Percentiles rank a stretch among this genome's conserved stretches.
These are phyloP conservation scores for Nephrotoma flavescens DNA, from an alignment of 2,888 invertebrate species.

Conservation along the genomic window DNA sequence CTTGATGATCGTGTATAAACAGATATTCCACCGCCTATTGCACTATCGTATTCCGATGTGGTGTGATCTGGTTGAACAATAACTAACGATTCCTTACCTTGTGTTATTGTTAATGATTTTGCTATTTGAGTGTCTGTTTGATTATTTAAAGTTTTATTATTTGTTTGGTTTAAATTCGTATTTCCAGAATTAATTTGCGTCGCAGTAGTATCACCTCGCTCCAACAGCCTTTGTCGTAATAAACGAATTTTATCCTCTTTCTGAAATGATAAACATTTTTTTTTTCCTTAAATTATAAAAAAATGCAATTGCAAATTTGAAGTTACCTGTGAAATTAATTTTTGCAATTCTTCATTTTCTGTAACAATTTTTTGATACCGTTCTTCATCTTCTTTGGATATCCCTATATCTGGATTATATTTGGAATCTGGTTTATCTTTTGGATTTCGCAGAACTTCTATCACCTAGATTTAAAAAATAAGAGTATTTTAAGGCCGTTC, in stretches of 20 bases:
- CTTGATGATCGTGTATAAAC: slow-evolving; percentile 67
- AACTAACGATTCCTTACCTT: slow-evolving; percentile 36
- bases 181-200: neutral
- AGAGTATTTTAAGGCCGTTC: neutral
- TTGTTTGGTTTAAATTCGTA: neutral
- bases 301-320: neutral
- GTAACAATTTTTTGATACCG: slow-evolving; percentile 78
- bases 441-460: slow-evolving; percentile 80
- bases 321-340: slow-evolving; percentile 79
- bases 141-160: slow-evolving; percentile 13
- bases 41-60: slow-evolving; percentile 46
- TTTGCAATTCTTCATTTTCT: slow-evolving; percentile 94
- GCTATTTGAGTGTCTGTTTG: slow-evolving; percentile 33
- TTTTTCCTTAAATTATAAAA: neutral
- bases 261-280: slow-evolving; percentile 32
- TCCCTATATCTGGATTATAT: slow-evolving; percentile 66
- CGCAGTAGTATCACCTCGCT: slow-evolving; percentile 52
- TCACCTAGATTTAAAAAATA: slow-evolving; percentile 37
- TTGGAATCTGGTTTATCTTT: slow-evolving; percentile 78
- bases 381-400: slow-evolving; percentile 88
- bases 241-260: slow-evolving; percentile 80
- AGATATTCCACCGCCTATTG: slow-evolving; percentile 50
- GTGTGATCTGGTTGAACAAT: slow-evolving; percentile 59
- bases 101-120: slow-evolving; percentile 63
- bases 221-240: slow-evolving; percentile 64